These are phyloP conservation scores for Amphipoea oculea DNA, from an alignment of 2,888 invertebrate genomes.

Conservation along the genomic window DNA sequence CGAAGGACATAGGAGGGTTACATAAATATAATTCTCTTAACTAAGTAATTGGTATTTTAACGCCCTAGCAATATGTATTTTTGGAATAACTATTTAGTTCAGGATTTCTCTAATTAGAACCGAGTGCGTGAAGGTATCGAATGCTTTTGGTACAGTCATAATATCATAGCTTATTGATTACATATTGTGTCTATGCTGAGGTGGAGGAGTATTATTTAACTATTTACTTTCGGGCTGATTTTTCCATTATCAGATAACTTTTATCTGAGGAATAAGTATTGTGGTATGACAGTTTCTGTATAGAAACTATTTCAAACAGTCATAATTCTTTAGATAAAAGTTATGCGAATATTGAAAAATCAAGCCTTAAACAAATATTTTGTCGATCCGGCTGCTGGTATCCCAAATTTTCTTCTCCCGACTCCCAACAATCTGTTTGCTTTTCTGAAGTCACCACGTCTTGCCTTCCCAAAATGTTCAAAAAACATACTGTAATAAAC, in stretches of 20 bases:
- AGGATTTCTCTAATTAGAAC: not conserved
- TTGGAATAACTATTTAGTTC: not conserved
- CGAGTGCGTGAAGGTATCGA: conserved; percentile 1
- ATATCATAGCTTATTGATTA: not conserved
- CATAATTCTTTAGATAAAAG: not conserved
- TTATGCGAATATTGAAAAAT: not conserved
- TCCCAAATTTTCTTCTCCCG: too few relatives aligned
- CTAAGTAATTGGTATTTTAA: not conserved
- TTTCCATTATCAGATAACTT: not conserved
- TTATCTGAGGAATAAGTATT: not conserved
- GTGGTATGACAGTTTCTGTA: not conserved
- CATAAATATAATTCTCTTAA: not conserved
- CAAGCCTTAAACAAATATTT: not conserved
- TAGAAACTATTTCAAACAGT: not conserved
- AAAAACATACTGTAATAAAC: conserved; percentile 1
- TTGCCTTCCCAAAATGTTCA: not conserved
- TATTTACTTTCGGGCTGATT: not conserved
- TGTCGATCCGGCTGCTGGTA: not conserved
- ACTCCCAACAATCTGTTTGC: not conserved
- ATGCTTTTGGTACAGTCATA: not conserved
- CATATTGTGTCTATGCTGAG: not conserved
- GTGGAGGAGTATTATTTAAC: not conserved
- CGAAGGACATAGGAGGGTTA: not conserved
- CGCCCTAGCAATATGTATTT: conserved; percentile 8
- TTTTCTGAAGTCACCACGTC: not conserved